Conservation (phyloP, 2,797 vertebrate species). For the Kryptolebias ocellatus region DNA sequence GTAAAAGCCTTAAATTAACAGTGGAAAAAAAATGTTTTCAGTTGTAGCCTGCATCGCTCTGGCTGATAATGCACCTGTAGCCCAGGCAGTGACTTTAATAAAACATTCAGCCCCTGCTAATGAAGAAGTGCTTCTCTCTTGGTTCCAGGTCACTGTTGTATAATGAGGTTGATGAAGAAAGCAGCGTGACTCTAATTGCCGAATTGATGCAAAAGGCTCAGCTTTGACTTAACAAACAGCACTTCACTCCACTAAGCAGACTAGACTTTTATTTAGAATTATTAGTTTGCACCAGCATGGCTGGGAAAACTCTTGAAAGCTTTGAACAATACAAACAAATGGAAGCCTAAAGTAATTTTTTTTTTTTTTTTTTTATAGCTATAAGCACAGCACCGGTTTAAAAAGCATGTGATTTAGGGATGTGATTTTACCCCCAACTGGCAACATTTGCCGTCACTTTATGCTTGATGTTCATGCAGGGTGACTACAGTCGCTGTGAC, state of each 20-base stretch:
- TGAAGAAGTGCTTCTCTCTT: slow-evolving; percentile 47
- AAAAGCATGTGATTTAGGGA: neutral
- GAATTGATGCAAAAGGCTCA: slow-evolving; percentile 43
- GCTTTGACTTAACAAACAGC: slow-evolving; percentile 26
- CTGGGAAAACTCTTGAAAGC: slow-evolving; percentile 2
- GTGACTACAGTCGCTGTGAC: slow-evolving; percentile 38
- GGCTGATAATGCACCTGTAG: slow-evolving; percentile 30
- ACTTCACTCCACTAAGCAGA: neutral
- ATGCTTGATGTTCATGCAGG: slow-evolving; percentile 31
- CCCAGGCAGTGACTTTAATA: slow-evolving; percentile 43
- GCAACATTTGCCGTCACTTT: slow-evolving; percentile 4
- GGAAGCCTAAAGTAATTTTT: neutral
- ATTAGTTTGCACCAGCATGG: neutral
- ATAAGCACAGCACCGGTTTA: neutral
- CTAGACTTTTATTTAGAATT: neutral
- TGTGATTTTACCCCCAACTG: neutral
- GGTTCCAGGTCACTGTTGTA: slow-evolving; percentile 54
- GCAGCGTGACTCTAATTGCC: slow-evolving; percentile 42
- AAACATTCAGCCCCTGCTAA: slow-evolving; percentile 62
- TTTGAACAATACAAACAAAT: neutral
- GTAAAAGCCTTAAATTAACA: slow-evolving; percentile 25
- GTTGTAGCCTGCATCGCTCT: slow-evolving; percentile 9
- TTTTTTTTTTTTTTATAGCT: neutral
- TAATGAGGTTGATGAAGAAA: slow-evolving; percentile 60
- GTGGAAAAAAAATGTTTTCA: slow-evolving; percentile 4